Evolutionary conservation across 1,140 invertebrate species (phyloP), one percentile per base, ranked within the genome.

Genomic region (Lycorma delicatula): DNA sequence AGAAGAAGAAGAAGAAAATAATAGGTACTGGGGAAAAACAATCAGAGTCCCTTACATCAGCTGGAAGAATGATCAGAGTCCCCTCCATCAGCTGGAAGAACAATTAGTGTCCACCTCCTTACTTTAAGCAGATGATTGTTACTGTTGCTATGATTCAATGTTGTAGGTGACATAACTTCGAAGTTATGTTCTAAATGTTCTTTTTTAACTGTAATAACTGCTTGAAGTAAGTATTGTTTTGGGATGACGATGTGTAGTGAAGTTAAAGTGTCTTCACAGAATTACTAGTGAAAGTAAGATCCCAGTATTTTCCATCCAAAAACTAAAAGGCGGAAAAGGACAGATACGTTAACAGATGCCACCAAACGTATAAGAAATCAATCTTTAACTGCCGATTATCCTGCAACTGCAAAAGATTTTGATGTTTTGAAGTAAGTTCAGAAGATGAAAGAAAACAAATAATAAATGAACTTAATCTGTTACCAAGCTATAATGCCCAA

Each of bases 351-450:
- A 20, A 11, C 6, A 6, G 50, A 52, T 7, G 50, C 27, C 16
- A 5, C 25, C 29, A 52, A 52, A 29, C 23, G 50, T 9, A 52
- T 52, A 29, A 52, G 50, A 29, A 52, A 52, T 20, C 50, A 52
- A 20, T 12, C 25, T 31, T 31, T 52, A 13, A 29, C 23, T 52
- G 29, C 50, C 7, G 50, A 27, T 5, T 22, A 52, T 18, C 50
- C 50, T 60, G 58, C 23, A 44, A 60, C 7, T 56, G 58, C 31
- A 56, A 60, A 60, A 26, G 54, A 0, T 58, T 41, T 47, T 22
- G 49, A 25, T 60, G 59, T 52, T 60, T 60, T 20, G 25, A 57
- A 46, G 50, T 41, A 27, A 58, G 51, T 52, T 38, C 58, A 28
- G 27, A 11, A 26, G 41, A 44, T 26, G 38, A 46, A 47, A 26